Base-by-base conservation (phyloP, 2,888 invertebrate species). In the Penaeus monodon region DNA sequence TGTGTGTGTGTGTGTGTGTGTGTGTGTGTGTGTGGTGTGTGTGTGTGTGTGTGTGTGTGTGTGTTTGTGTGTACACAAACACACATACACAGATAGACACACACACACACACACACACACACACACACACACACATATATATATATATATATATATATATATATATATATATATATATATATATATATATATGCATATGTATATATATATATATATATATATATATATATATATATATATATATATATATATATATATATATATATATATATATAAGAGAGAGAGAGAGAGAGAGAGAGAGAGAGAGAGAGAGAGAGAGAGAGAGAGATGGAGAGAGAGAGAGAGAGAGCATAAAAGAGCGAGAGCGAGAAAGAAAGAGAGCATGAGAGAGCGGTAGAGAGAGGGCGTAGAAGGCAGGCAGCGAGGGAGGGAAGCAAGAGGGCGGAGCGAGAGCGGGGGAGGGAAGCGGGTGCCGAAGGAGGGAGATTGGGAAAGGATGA, bases 241-340 rank as follows among this genome's bases (percentile, higher is more conserved):
- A n/a, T n/a, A 70, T 70, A n/a, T n/a, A 70, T 70, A n/a, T 70
- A 70, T 12, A 66, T 7, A 66, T 24, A 66, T 24, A 66, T 24
- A 66, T 24, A 66, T 7, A 66, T 7, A 66, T 7, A 66, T 7
- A 66, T n/a, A n/a, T n/a, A n/a, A 63, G 78, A 78, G 78, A n/a
- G 63, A 63, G 78, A 78, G 78, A 27, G 63, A 63, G 63, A 74
- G 33, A 74, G 38, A 74, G 38, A 38, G 44, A 44, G 38, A 10
- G 74, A 74, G 33, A 7, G 79, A 79, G 57, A 57, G 79, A 44
- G 63, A 57, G 44, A 27, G 27, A 70, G 68, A 68, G 81, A 68
- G 68, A 81, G 70, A 70, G 70, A 68, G 81, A 70, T 27, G 57
- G 81, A 70, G 81, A 81, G 68, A 70, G 81, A 81, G 44, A 70